A percentile compares a stretch with the other conserved stretches of the same genome.
These are phyloP conservation scores for Gonocerus acuteangulatus DNA, from an alignment of 2,888 invertebrate species.

Conservation along the genomic window DNA sequence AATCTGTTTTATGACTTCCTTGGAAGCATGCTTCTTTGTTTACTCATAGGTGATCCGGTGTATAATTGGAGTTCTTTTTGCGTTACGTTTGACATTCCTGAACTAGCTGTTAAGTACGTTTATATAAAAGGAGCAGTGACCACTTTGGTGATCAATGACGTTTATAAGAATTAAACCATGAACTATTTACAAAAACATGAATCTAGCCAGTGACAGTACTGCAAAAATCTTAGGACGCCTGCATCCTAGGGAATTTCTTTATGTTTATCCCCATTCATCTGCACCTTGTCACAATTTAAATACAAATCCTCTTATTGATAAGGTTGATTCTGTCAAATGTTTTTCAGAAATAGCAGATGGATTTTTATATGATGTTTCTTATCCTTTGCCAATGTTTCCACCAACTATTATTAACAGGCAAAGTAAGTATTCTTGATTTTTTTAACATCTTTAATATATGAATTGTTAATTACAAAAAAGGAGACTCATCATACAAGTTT, in stretches of 20 bases:
- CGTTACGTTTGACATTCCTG: no score
- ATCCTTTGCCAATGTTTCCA: slow-evolving; percentile 1
- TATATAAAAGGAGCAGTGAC: no score
- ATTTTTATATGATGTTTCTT: not conserved
- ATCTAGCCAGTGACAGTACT: not conserved
- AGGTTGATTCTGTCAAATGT: not conserved
- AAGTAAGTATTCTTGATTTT: not conserved
- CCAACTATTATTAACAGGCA: not conserved
- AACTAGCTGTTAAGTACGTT: no score
- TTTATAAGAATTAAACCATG: no score
- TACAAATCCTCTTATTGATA: not conserved
- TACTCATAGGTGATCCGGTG: not conserved
- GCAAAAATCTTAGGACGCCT: not conserved
- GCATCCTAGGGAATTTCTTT: not conserved
- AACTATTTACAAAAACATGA: no score
- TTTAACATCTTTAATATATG: not conserved
- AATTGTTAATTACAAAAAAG: no score
- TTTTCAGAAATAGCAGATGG: not conserved
- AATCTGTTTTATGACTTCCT: no score
- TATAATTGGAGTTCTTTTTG: not conserved
- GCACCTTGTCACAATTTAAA: slow-evolving; percentile 18
- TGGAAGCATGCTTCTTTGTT: not conserved
- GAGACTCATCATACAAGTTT: no score
- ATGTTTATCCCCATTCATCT: slow-evolving; percentile 4
- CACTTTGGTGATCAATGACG: no score